phyloP scores from a whole-genome alignment of 2,888 invertebrate genomes.

The Drosophila merina region DNA sequence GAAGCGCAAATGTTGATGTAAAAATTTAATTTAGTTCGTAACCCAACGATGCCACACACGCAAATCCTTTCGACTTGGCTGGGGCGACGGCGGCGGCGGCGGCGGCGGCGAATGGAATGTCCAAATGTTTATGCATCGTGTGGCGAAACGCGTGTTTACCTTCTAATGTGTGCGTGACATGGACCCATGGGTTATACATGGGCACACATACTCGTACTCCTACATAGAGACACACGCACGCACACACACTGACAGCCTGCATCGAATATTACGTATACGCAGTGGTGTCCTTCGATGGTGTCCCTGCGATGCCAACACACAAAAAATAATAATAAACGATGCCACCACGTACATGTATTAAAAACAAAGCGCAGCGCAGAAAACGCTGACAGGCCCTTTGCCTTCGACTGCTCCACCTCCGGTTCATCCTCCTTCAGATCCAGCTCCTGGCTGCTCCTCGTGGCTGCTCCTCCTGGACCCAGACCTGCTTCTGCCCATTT shows the following conservation, averaged over 20 bases:
- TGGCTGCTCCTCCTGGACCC: not conserved
- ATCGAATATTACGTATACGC: constrained; percentile 64
- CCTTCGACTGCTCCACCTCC: constrained; percentile 18
- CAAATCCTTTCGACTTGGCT: constrained; percentile 34
- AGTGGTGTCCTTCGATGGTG: constrained; percentile 34
- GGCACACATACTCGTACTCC: not conserved
- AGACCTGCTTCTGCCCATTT: constrained; percentile 5
- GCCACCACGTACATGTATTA: constrained; percentile 75
- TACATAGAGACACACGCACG: constrained; percentile 5
- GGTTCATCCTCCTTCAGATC: constrained; percentile 8
- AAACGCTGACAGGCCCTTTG: constrained; percentile 71
- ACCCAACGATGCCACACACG: constrained; percentile 59
- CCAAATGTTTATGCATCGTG: constrained; percentile 77
- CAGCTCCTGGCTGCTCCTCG: not conserved
- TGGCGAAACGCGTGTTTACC: constrained; percentile 68
- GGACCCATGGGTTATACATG: constrained; percentile 54
- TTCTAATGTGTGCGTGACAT: constrained; percentile 75
- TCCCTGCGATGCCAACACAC: constrained; percentile 17
- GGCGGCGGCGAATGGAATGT: constrained; percentile 53
- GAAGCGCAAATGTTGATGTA: constrained; percentile 78
- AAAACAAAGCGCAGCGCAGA: constrained; percentile 71
- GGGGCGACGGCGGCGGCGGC: constrained; percentile 47
- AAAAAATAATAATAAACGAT: constrained; percentile 71
- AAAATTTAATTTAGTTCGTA: constrained; percentile 77
- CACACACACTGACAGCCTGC: constrained; percentile 17